Conservation (phyloP, 2,888 invertebrate species). For the Nemurella pictetii region DNA sequence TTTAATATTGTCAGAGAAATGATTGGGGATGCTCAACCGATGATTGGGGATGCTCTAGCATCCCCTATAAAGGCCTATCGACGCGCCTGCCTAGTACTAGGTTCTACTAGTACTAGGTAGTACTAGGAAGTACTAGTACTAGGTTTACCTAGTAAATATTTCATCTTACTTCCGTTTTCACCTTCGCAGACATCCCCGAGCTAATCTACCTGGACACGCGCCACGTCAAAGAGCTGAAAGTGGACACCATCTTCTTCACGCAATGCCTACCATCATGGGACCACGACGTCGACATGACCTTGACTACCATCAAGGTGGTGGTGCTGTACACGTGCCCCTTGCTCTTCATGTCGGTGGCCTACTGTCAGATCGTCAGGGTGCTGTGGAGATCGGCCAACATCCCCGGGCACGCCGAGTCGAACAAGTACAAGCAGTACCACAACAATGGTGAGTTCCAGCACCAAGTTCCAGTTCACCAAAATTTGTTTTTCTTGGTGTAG, state of each 20-base stretch:
- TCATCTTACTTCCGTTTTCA: no score
- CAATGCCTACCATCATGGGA: constrained; percentile 76
- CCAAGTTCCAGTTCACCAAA: no score
- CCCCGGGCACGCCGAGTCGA: constrained; percentile 62
- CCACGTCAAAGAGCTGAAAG: constrained; percentile 54
- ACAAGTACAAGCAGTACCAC: constrained; percentile 36
- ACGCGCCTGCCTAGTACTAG: no score
- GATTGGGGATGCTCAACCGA: no score
- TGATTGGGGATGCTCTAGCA: no score
- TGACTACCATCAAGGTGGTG: constrained; percentile 69
- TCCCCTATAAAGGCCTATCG: no score
- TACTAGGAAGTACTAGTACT: no score
- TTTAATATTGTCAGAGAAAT: no score
- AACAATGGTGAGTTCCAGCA: constrained; percentile 33
- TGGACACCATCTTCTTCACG: constrained; percentile 66
- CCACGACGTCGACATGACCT: constrained; percentile 66
- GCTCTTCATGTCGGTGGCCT: constrained; percentile 79
- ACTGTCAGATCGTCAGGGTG: constrained; percentile 80
- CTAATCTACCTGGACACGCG: constrained; percentile 70
- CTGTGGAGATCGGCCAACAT: constrained; percentile 80
- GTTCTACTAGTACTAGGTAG: no score
- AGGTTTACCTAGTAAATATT: no score
- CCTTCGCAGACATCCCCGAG: constrained; percentile 73
- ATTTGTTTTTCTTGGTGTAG: no score
- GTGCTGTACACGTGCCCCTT: constrained; percentile 80